A percentile compares a stretch with the other conserved stretches of the same genome.
Conservation (phyloP, 2,888 invertebrate species). For the Chrysolina americana region DNA sequence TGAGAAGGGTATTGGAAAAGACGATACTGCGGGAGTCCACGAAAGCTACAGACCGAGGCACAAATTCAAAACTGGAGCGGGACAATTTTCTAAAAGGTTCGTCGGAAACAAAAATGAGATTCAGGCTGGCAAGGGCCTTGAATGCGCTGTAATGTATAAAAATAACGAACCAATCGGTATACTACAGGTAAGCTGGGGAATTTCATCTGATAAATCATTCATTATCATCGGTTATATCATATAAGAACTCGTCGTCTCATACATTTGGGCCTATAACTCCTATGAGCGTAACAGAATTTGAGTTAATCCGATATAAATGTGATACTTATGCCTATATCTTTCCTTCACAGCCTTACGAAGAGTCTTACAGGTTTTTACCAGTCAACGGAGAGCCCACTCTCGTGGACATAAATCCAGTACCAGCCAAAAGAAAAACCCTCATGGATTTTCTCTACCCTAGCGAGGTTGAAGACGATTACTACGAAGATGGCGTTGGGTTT, state of each 20-base stretch:
- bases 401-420: conserved; percentile 53
- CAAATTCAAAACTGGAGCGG: conserved; percentile 40
- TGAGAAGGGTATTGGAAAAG: conserved; percentile 2
- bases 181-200: conserved; percentile 46
- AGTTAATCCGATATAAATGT: too few relatives aligned
- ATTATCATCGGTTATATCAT: too few relatives aligned
- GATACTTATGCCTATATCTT: too few relatives aligned
- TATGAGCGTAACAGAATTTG: too few relatives aligned
- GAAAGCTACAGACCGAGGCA: conserved; percentile 49
- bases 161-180: conserved; percentile 59
- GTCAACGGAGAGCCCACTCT: conserved; percentile 54
- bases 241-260: too few relatives aligned
- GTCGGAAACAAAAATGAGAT: conserved; percentile 33
- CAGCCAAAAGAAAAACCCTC: conserved; percentile 41
- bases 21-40: conserved; percentile 42
- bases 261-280: too few relatives aligned
- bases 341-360: conserved; percentile 54
- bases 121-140: conserved; percentile 27
- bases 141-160: conserved; percentile 58
- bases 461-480: conserved; percentile 41
- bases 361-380: conserved; percentile 57
- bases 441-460: conserved; percentile 45
- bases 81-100: conserved; percentile 37
- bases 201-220: too few relatives aligned
- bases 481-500: conserved; percentile 40